Percentiles rank a stretch among this genome's conserved stretches.
Conservation (phyloP, 2,888 invertebrate species). For the Cheilosia soror region DNA sequence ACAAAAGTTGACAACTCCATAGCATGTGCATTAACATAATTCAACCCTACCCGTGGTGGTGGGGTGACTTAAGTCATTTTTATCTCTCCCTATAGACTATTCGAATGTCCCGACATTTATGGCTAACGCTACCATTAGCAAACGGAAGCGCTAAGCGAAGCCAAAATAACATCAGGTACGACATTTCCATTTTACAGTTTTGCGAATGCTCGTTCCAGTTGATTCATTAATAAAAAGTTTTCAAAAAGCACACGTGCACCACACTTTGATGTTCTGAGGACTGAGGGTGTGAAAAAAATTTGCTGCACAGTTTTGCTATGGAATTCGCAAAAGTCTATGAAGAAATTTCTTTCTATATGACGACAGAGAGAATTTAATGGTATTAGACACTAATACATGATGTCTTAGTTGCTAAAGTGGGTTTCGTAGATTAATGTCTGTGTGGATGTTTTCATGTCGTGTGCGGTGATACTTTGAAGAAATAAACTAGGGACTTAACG, state of each 20-base stretch:
- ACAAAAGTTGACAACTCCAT: slow-evolving; percentile 2
- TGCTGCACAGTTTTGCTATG: not conserved
- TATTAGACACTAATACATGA: not conserved
- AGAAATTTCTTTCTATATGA: not conserved
- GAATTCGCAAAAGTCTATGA: not conserved
- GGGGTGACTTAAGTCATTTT: slow-evolving; percentile 19
- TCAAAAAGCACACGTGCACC: not conserved
- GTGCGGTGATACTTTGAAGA: too few species aligned
- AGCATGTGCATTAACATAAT: slow-evolving; percentile 23
- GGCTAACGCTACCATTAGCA: slow-evolving; percentile 33
- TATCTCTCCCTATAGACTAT: slow-evolving; percentile 22
- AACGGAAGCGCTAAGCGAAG: slow-evolving; percentile 31
- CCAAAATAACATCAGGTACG: slow-evolving; percentile 40
- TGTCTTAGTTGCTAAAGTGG: not conserved
- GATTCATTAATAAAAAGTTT: slow-evolving; percentile 30
- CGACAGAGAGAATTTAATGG: not conserved
- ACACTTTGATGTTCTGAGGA: not conserved
- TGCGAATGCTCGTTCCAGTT: slow-evolving; percentile 5
- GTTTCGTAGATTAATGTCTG: not conserved
- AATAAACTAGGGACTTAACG: too few species aligned
- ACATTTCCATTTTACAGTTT: slow-evolving; percentile 38
- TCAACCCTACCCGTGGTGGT: not conserved
- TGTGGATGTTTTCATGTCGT: not conserved
- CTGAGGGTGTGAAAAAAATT: not conserved
- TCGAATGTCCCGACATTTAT: slow-evolving; percentile 32